Base-by-base conservation (phyloP, 2,888 invertebrate species). In the Altica lythri region DNA sequence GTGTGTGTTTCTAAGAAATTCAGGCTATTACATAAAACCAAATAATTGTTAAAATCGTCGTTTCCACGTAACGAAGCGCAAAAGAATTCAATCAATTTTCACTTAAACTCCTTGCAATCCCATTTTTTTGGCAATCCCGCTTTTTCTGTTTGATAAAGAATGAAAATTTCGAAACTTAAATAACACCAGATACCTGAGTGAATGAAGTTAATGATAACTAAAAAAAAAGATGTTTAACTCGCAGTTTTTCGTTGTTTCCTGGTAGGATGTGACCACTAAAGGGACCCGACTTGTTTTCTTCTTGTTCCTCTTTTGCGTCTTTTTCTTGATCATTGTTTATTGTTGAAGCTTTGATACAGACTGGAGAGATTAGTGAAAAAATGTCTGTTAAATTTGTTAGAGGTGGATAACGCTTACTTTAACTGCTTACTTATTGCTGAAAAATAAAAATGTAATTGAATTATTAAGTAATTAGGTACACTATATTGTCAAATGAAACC, bases 261-360 rank as follows among this genome's bases (percentile, higher is more conserved):
- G 49, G 61, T 61, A 61, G 46, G 61, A 63, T 63, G 63, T 63
- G 64, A 57, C 66, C 63, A 65, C 65, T 64, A 63, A 64, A 65
- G 63, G 53, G 51, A 54, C 40, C 47, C 45, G 45, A 47, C 44
- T 32, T 30, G 40, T 42, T 12, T 13, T 40, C 49, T 40, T 49
- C 40, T 32, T 49, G 27, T 25, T 12, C 17, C 42, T 22, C 40
- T 49, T 42, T 37, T 44, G 30, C 10, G 10, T 43, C 29, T 30
- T 16, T 19, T 35, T 46, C 46, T 22, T 40, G 18, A 12, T 40
- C 40, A 6, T 22, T 9, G 22, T 32, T 16, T 25, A 27, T 34
- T 25, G 35, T 27, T 27, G 27, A 10, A 32, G 45, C 37, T 12
- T 12, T 46, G 25, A 37, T 17, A 14, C 16, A 37, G 46, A 37